phyloP scores from a whole-genome alignment of 2,888 invertebrate species.

The Priocnemis perturbator region DNA sequence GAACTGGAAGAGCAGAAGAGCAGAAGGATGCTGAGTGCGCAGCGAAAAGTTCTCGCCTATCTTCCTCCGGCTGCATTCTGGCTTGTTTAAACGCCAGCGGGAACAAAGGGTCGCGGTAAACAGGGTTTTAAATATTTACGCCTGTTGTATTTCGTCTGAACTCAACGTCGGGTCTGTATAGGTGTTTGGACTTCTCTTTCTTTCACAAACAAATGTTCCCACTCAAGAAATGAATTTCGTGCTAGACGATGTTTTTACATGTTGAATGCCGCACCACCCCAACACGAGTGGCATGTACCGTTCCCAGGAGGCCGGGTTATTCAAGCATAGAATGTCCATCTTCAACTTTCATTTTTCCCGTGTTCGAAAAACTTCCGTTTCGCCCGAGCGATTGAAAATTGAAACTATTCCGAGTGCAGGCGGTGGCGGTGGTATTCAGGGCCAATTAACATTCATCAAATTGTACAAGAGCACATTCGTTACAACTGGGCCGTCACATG shows the following conservation, averaged over 20 bases:
- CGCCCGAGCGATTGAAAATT: neutral
- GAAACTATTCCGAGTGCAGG: neutral
- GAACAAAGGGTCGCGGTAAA: constrained; percentile 33
- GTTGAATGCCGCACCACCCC: no score
- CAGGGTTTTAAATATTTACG: constrained; percentile 28
- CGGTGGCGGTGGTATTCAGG: neutral
- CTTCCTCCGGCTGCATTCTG: constrained; percentile 29
- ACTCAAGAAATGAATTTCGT: no score
- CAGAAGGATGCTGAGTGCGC: constrained; percentile 3
- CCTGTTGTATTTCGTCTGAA: constrained; percentile 23
- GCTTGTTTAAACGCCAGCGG: constrained; percentile 36
- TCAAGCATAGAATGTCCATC: no score
- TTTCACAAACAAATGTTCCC: neutral
- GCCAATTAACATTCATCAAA: neutral
- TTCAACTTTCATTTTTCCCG: no score
- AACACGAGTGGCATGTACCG: no score
- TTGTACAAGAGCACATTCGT: constrained; percentile 4
- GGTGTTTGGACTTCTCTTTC: constrained; percentile 8
- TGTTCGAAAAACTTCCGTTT: no score
- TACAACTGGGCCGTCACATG: constrained; percentile 10
- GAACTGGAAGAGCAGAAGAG: constrained; percentile 1
- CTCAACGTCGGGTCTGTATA: constrained; percentile 14
- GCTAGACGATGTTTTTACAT: no score
- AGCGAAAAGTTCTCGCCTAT: constrained; percentile 26
- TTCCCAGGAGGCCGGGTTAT: no score